Conservation (phyloP, 2,888 invertebrate genomes). For the Cephalotes varians region DNA sequence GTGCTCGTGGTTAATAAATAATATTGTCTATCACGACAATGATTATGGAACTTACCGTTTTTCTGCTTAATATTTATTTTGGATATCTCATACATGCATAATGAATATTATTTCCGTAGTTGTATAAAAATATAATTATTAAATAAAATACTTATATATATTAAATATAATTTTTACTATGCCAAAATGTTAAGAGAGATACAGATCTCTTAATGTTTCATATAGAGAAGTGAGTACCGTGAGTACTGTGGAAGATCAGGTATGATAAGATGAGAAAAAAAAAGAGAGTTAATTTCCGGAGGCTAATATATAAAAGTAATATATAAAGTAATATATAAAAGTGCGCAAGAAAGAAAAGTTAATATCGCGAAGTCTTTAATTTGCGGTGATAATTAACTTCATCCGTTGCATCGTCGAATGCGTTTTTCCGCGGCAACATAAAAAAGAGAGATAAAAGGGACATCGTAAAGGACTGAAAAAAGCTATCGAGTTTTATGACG, state of each 20-base stretch:
- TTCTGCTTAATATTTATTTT: background rate
- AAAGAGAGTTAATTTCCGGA: no score
- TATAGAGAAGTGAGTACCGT: background rate
- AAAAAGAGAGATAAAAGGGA: slow-evolving; percentile 12
- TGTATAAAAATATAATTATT: no score
- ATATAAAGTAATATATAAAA: no score
- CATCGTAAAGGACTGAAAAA: slow-evolving; percentile 42
- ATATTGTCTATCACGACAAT: background rate
- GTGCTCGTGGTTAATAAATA: slow-evolving; percentile 29
- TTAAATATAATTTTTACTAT: background rate
- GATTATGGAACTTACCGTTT: background rate
- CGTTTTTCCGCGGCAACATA: background rate
- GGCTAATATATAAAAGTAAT: no score
- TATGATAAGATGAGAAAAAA: no score
- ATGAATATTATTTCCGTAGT: no score
- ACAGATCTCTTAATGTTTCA: background rate
- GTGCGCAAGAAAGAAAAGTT: background rate
- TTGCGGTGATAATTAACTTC: slow-evolving; percentile 19
- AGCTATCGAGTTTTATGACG: slow-evolving; percentile 51
- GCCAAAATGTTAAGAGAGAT: background rate
- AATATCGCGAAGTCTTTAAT: background rate
- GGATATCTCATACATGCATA: no score
- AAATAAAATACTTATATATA: no score
- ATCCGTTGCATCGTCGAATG: background rate
- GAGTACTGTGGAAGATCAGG: background rate